These are phyloP conservation scores for Ptilonorhynchus violaceus DNA, from an alignment of 2,113 vertebrate species.

Conservation along the genomic window DNA sequence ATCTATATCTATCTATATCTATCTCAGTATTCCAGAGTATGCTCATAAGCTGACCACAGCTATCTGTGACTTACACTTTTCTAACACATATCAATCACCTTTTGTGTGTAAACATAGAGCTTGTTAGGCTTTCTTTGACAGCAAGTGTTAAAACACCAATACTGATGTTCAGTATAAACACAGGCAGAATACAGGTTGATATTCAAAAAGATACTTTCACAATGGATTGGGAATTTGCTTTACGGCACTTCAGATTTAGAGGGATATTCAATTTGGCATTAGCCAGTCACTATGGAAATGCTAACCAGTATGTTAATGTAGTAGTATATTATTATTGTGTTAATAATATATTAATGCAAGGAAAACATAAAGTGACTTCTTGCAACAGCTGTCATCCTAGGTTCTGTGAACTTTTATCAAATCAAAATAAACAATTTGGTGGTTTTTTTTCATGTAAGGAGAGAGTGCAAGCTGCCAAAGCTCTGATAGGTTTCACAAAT, in stretches of 20 bases:
- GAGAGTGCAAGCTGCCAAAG: not conserved
- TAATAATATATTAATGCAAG: constrained; percentile 14
- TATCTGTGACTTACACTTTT: not conserved
- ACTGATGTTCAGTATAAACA: not conserved
- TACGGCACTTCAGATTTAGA: not conserved
- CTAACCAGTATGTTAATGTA: not conserved
- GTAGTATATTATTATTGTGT: not conserved
- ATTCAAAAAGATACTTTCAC: not conserved
- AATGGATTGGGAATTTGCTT: not conserved
- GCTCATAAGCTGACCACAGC: not conserved
- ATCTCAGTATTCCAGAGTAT: not conserved
- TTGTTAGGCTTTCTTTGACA: not conserved
- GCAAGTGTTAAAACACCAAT: not conserved
- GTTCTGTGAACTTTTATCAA: constrained; percentile 26
- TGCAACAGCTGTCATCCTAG: not conserved
- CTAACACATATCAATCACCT: not conserved
- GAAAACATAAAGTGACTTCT: constrained; percentile 14
- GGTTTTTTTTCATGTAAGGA: not conserved
- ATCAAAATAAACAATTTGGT: constrained; percentile 32
- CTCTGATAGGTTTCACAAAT: not conserved
- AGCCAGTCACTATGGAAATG: not conserved
- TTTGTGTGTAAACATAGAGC: not conserved
- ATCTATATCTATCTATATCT: no score
- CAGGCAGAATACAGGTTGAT: not conserved
- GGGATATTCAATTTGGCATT: not conserved